Base-by-base conservation (phyloP, 2,888 invertebrate genomes). In the Sarcophaga subvicina region DNA sequence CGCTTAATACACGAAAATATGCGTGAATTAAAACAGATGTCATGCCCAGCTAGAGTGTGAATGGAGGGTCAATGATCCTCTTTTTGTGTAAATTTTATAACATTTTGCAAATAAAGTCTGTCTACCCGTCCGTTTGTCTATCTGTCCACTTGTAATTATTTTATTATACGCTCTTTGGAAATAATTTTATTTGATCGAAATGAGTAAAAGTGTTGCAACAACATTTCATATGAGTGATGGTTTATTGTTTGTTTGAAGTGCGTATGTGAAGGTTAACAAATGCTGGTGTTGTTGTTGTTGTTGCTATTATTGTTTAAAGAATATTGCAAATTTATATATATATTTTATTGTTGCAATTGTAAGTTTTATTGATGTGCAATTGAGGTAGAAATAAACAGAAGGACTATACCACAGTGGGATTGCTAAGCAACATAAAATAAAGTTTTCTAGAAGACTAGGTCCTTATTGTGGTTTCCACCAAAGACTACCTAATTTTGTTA, bases 11-110 rank as follows among this genome's bases (percentile, higher is more conserved):
- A 10, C 10, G 37, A 60, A 86, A 81, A 73, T 88, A 64, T 80
- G 80, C 85, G 86, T 88, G 87, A 88, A 88, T 86, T 86, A 83
- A 88, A 87, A 80, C 89, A 89, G 88, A 88, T 89, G 88, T 88
- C 88, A 88, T 60, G 81, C 8, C 8, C 8, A 37, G 37, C 62
- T 82, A 64, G 54, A 54, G 20, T 27, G 10, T 37, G 6, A 4
- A 5, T 6, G 8, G 37, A 1, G 67, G 88, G 85, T 88, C 89
- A 89, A 86, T 88, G 88, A 89, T 88, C 89, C 83, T 86, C 8
- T 37, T 37, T 37, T 37, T 37, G 37, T 37, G 8, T 37, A 37
- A 37, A 37, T 10, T 37, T 37, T 37, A 10, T 37, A 37, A 37
- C 37, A 37, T 37, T 37, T 37, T 87, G 80, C 76, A 86, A 87